phyloP scores from a whole-genome alignment of 2,113 vertebrate species.

The Delphinus delphis region DNA sequence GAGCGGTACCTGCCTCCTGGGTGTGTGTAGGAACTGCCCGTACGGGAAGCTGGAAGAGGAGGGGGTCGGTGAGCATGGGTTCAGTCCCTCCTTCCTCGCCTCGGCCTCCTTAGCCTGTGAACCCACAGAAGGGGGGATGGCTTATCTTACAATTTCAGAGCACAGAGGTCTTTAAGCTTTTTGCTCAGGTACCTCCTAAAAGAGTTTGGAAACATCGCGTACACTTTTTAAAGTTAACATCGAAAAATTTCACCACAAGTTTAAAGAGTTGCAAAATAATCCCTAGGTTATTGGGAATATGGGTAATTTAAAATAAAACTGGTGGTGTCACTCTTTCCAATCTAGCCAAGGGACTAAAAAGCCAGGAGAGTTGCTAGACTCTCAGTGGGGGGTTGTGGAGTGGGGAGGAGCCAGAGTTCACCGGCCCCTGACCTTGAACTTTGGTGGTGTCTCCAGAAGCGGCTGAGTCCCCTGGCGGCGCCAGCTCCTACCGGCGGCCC shows the following conservation, averaged over 20 bases:
- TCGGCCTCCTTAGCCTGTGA: neutral
- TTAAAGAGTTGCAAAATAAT: neutral
- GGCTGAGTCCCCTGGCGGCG: neutral
- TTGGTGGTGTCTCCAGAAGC: neutral
- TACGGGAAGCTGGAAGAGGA: neutral
- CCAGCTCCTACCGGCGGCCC: neutral
- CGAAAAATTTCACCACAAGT: neutral
- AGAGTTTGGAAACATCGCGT: neutral
- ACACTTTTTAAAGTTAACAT: neutral
- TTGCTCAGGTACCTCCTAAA: neutral
- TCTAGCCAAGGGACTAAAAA: neutral
- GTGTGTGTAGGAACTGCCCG: rapidly evolving
- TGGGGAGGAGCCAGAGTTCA: neutral
- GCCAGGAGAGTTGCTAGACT: no score
- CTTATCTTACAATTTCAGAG: neutral
- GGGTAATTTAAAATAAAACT: neutral
- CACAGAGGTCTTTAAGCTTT: neutral
- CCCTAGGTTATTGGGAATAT: neutral
- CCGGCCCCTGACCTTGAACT: no score
- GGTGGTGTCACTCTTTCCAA: neutral
- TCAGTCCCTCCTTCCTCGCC: rapidly evolving
- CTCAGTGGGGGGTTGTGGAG: neutral
- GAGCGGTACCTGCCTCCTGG: rapidly evolving
- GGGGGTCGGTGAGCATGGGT: neutral
- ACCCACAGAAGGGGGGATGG: neutral